These are phyloP conservation scores for Trissonchulus sp. DNA, from an alignment of 2,888 invertebrate species.

Conservation along the genomic window DNA sequence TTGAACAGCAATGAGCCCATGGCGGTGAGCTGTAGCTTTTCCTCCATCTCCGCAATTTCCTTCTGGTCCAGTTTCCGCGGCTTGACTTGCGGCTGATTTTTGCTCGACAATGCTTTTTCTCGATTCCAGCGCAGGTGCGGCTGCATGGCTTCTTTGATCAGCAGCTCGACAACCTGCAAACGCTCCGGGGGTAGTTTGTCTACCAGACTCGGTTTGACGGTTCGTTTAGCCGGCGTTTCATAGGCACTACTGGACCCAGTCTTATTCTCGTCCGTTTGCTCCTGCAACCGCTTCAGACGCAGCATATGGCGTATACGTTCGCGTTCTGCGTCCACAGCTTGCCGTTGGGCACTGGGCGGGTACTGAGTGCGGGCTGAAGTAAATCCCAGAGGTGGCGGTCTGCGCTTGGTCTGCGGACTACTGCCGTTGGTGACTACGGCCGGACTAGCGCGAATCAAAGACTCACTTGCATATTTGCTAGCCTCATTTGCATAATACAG, in stretches of 20 bases:
- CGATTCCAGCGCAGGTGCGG: not conserved
- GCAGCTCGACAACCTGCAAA: constrained; percentile 4
- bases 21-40: constrained; percentile 34
- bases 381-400: not conserved
- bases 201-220: constrained; percentile 35
- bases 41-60: constrained; percentile 37
- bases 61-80: constrained; percentile 33
- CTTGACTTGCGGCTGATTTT: constrained; percentile 19
- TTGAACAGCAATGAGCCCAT: constrained; percentile 32
- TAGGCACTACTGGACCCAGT: not conserved
- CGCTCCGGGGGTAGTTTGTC: constrained; percentile 26
- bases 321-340: not conserved
- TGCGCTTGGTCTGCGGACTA: constrained; percentile 25
- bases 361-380: constrained; percentile 11
- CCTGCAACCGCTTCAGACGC: not conserved
- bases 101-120: not conserved
- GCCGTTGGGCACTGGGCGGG: not conserved
- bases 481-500: not conserved
- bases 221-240: constrained; percentile 23
- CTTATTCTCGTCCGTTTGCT: constrained; percentile 1
- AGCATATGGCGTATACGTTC: constrained; percentile 11
- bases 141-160: constrained; percentile 8
- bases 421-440: not conserved
- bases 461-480: not conserved
- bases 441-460: not conserved